A percentile compares a stretch with the other conserved stretches of the same genome.
Evolutionary conservation across 2,797 vertebrate genomes (phyloP).

Genomic region (Hemibagrus guttatus): DNA sequence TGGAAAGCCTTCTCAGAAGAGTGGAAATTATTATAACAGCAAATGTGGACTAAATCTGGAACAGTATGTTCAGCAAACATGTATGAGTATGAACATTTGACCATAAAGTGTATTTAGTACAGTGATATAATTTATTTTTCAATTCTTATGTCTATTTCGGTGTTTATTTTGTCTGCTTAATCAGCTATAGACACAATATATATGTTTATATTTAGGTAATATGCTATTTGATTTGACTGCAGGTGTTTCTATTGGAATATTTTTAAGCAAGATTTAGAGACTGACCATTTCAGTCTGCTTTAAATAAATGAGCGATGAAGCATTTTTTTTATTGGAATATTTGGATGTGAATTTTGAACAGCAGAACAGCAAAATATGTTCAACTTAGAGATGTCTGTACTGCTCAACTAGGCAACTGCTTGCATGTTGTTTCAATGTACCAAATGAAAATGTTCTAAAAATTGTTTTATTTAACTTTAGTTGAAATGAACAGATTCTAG

Average conservation of each 20-base stretch:
- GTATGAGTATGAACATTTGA: neutral
- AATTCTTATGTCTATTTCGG: neutral
- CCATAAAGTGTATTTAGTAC: neutral
- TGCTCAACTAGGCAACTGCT: neutral
- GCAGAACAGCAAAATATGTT: neutral
- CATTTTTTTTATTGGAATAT: neutral
- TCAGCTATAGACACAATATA: neutral
- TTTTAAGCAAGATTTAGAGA: neutral
- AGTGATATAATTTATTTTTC: neutral
- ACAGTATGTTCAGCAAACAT: neutral
- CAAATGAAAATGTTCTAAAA: neutral
- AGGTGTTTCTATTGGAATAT: neutral
- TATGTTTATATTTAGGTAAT: neutral
- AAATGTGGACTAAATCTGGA: neutral
- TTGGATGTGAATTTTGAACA: neutral
- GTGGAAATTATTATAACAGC: neutral
- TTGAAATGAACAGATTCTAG: neutral
- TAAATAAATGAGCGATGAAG: neutral
- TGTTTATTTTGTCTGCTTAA: neutral
- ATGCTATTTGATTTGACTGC: neutral
- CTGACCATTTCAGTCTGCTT: neutral
- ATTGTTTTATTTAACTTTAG: neutral
- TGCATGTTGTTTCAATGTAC: neutral
- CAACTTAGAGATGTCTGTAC: neutral
- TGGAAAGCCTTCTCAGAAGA: neutral